Evolutionary conservation across 2,113 vertebrate genomes (phyloP).

Genomic region (Mirza zaza): DNA sequence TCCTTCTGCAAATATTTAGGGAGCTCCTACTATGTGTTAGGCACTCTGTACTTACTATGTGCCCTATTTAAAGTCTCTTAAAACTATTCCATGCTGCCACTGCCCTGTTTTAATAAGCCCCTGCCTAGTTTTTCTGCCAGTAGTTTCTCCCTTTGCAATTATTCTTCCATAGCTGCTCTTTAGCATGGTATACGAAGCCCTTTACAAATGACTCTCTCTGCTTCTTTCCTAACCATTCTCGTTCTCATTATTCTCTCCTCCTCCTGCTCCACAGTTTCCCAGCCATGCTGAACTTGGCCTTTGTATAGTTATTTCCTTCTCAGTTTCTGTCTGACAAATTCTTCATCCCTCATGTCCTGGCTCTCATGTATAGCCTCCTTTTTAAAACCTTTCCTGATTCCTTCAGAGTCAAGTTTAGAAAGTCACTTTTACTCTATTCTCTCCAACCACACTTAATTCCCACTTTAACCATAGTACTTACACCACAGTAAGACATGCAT

Average conservation of each 20-base stretch:
- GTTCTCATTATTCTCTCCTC: neutral
- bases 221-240: neutral
- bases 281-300: neutral
- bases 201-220: neutral
- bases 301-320: neutral
- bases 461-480: constrained; percentile 24
- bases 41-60: neutral
- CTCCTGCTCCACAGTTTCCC: neutral
- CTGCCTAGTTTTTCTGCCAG: neutral
- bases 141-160: neutral
- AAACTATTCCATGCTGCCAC: neutral
- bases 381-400: constrained; percentile 11
- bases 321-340: constrained; percentile 4
- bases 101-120: neutral
- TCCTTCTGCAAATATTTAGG: constrained; percentile 43
- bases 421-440: neutral
- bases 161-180: neutral
- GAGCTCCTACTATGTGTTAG: neutral
- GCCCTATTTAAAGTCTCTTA: neutral
- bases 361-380: neutral
- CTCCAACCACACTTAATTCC: neutral
- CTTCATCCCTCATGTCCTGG: neutral
- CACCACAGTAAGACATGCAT: neutral
- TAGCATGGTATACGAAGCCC: neutral
- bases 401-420: constrained; percentile 6